A percentile compares a stretch with the other conserved stretches of the same genome.
Evolutionary conservation across 2,797 vertebrate species (phyloP).

Genomic region (Euphonia xanthogaster): DNA sequence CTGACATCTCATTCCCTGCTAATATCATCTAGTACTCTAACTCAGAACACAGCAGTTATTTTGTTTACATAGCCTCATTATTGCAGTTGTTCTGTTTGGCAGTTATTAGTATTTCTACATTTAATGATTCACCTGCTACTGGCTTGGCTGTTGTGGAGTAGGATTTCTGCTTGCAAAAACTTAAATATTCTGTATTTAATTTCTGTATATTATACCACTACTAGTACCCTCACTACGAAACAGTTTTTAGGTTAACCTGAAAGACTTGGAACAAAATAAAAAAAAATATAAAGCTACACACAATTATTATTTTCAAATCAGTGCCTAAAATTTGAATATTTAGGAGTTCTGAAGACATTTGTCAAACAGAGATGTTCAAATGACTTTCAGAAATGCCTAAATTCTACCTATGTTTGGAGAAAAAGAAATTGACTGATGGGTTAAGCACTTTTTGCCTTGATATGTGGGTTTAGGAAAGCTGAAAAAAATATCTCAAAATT

Average conservation of each 20-base stretch:
- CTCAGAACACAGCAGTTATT: neutral
- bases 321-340: neutral
- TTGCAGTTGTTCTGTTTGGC: constrained; percentile 50
- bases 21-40: neutral
- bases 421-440: neutral
- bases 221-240: neutral
- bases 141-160: neutral
- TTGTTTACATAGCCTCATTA: constrained; percentile 53
- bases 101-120: constrained; percentile 16
- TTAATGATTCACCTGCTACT: constrained; percentile 38
- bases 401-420: neutral
- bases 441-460: neutral
- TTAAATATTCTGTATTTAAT: constrained; percentile 28
- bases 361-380: neutral
- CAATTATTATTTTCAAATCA: neutral
- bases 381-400: neutral
- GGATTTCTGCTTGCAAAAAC: constrained; percentile 12
- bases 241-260: neutral
- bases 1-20: neutral
- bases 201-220: neutral
- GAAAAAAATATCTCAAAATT: neutral
- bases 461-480: neutral
- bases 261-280: neutral
- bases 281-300: rapidly evolving
- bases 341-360: neutral